These are phyloP conservation scores for Drosophila repleta DNA, from an alignment of 1,140 invertebrate species.

Conservation along the genomic window DNA sequence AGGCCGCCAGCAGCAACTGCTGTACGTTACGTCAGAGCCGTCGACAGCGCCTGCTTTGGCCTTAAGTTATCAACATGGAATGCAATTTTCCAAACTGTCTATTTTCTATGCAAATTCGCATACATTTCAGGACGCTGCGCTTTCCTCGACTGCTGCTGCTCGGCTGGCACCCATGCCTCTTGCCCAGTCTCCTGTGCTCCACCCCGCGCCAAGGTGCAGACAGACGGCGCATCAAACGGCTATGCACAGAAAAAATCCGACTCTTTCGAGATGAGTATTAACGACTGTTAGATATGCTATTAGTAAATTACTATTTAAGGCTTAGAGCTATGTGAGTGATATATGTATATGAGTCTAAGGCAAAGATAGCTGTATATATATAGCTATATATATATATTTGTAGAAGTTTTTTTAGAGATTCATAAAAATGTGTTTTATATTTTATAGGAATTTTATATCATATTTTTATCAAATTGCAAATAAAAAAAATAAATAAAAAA, in stretches of 20 bases:
- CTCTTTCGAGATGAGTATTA: not conserved
- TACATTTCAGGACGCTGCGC: conserved; percentile 62
- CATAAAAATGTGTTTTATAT: no score
- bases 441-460: no score
- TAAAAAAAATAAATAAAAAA: no score
- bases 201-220: conserved; percentile 32
- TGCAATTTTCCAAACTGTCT: conserved; percentile 81
- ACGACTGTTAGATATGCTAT: conserved; percentile 1
- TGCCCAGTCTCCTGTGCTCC: conserved; percentile 8
- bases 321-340: no score
- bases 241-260: not conserved
- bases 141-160: conserved; percentile 21
- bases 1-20: not conserved
- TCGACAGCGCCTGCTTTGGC: conserved; percentile 61
- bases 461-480: no score
- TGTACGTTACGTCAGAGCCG: conserved; percentile 22
- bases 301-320: no score
- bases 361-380: no score
- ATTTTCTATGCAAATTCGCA: conserved; percentile 80
- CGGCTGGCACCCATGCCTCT: not conserved
- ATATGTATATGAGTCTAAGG: no score
- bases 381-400: no score
- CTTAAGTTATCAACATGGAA: conserved; percentile 81
- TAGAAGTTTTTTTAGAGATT: no score
- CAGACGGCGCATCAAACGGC: conserved; percentile 22